Conservation (phyloP, 2,797 vertebrate species). For the Manis crassicaudata region DNA sequence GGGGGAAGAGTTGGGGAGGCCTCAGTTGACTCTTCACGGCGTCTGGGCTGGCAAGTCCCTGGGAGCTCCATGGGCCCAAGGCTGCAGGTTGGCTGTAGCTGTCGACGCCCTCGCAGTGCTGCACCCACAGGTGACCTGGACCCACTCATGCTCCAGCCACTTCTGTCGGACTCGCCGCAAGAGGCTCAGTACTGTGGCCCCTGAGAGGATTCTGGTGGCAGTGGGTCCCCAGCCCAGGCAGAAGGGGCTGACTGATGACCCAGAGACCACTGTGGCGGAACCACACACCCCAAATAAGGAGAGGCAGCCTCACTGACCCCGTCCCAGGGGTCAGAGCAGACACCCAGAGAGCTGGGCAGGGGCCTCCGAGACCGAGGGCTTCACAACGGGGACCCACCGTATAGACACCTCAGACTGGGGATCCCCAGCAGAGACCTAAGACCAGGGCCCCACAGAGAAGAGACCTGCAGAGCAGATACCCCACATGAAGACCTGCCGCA, state of each 20-base stretch:
- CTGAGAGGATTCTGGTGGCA: not conserved
- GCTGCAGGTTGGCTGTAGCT: not conserved
- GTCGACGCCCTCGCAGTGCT: too few species aligned
- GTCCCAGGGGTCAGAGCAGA: not conserved
- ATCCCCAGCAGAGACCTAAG: not conserved
- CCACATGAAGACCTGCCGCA: not conserved
- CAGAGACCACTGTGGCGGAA: not conserved
- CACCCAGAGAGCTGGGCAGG: not conserved
- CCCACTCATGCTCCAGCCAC: not conserved
- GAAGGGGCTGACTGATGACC: not conserved
- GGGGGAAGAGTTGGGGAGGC: not conserved
- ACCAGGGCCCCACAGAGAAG: not conserved
- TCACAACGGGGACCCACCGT: not conserved
- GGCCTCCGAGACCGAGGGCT: not conserved
- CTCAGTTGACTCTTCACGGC: accelerated
- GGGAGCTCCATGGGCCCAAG: not conserved
- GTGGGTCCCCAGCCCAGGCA: not conserved
- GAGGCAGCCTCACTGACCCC: not conserved
- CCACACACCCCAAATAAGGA: not conserved
- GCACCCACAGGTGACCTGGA: not conserved
- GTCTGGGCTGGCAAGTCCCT: not conserved
- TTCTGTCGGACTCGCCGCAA: not conserved
- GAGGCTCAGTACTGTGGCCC: not conserved
- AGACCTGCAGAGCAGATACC: not conserved
- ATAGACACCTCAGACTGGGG: not conserved